These are phyloP conservation scores for Drepana falcataria DNA, from an alignment of 2,888 invertebrate genomes.

Conservation along the genomic window DNA sequence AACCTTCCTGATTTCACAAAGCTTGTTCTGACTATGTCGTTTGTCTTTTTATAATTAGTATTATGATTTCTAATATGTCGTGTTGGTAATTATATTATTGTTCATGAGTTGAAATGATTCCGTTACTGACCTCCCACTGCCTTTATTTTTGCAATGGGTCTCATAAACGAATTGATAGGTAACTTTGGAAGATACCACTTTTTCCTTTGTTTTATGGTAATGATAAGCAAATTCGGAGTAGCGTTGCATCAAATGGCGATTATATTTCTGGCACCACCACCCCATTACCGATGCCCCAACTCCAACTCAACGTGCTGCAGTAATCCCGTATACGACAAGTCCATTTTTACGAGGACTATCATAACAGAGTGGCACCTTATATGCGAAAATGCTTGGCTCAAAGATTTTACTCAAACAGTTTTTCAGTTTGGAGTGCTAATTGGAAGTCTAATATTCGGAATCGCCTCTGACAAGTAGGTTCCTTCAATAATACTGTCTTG, in stretches of 20 bases:
- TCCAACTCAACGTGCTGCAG: constrained; percentile 62
- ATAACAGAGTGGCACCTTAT: constrained; percentile 86
- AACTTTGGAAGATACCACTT: constrained; percentile 57
- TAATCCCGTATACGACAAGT: constrained; percentile 78
- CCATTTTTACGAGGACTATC: constrained; percentile 82
- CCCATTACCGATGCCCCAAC: constrained; percentile 43
- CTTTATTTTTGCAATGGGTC: constrained; percentile 26
- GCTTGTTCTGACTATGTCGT: neutral
- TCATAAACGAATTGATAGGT: constrained; percentile 60
- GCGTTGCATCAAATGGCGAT: constrained; percentile 75
- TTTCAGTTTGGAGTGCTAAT: constrained; percentile 86
- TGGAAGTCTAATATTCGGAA: constrained; percentile 85
- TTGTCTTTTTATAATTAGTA: neutral
- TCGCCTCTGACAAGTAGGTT: constrained; percentile 82
- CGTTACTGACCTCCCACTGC: constrained; percentile 19
- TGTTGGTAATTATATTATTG: neutral
- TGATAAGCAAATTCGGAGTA: constrained; percentile 66
- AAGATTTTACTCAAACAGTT: constrained; percentile 83
- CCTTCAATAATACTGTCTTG: constrained; percentile 21
- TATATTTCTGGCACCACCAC: constrained; percentile 69
- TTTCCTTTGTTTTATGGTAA: constrained; percentile 58
- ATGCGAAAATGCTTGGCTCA: constrained; percentile 80
- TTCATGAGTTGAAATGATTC: neutral
- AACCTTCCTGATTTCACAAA: neutral
- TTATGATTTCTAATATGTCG: neutral